Conservation (phyloP, 2,113 vertebrate genomes). For the Calidris pygmaea region DNA sequence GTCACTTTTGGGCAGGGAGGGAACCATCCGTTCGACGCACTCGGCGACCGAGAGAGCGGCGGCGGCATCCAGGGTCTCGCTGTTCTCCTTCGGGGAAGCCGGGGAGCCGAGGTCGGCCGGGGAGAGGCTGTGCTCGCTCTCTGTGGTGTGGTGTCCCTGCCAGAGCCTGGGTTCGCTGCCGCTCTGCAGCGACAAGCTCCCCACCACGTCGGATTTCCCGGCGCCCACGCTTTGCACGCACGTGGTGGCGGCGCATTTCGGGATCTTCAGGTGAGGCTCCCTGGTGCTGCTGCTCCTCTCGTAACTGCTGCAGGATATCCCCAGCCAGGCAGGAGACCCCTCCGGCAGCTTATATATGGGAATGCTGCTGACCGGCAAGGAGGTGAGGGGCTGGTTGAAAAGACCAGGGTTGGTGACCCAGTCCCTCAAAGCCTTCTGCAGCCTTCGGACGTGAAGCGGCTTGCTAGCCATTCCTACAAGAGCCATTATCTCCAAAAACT, state of each 20-base stretch:
- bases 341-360: conserved; percentile 96
- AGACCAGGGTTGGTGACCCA: conserved; percentile 97
- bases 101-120: conserved; percentile 91
- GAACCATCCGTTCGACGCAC: conserved; percentile 91
- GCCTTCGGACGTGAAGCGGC: conserved; percentile 91
- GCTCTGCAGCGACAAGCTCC: conserved; percentile 79
- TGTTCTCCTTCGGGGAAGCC: conserved; percentile 89
- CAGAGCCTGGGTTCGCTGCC: conserved; percentile 84
- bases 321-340: conserved; percentile 83
- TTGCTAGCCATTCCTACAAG: conserved; percentile 98
- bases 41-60: conserved; percentile 91
- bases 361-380: conserved; percentile 96
- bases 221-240: conserved; percentile 81
- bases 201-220: conserved; percentile 74
- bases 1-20: conserved; percentile 85
- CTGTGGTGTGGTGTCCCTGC: conserved; percentile 86
- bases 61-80: conserved; percentile 87
- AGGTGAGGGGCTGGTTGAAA: conserved; percentile 96
- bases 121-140: conserved; percentile 91
- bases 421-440: conserved; percentile 96
- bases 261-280: conserved; percentile 85
- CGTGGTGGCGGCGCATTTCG: conserved; percentile 82
- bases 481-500: conserved; percentile 98
- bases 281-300: conserved; percentile 77
- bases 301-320: conserved; percentile 77